Evolutionary conservation across 2,797 vertebrate species (phyloP), one percentile per base, ranked within the genome.

Genomic region (Orientallactaga sibirica): DNA sequence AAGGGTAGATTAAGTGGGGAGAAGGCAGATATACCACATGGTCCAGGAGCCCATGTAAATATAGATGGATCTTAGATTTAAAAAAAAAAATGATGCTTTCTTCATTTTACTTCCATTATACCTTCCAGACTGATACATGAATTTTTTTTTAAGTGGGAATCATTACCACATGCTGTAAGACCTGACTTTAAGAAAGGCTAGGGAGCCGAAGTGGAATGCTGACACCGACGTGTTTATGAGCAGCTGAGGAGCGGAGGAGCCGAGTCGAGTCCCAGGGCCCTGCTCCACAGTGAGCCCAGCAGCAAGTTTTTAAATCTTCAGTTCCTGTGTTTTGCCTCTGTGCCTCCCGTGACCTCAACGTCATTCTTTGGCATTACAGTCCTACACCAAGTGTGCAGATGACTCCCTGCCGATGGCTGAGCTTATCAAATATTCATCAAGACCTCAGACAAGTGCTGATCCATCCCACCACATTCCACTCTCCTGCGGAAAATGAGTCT

Each of bases 351-450:
- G 25, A 87, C 82, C 25, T 81, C 43, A 52, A 27, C 33, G n/a
- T 75, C 43, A 91, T 87, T 66, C 75, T 90, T 22, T 79, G 78
- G 15, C 88, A 88, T 87, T 85, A 68, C 9, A 64, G 41, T 90
- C 43, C 93, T 86, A 86, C 76, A 71, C 15, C 76, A 92, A 93
- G 20, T 75, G n/a, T 66, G 1, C 41, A 73, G 48, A 73, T 73
- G 37, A 61, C 37, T 79, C 22, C 93, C 79, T 61, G 86, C 43
- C 77, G 58, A 18, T 80, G 52, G 15, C 11, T 74, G 82, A 70
- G 27, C 48, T 82, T 88, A 86, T 95, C 91, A 96, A 95, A 91
- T 80, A 91, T 94, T 85, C 94, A 92, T 87, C 85, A 88, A 86
- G 61, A 37, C 74, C 58, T 48, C 16, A 88, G 58, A 83, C 43